These are phyloP conservation scores for Hemicentrotus pulcherrimus DNA, from an alignment of 35 echinoderm and acorn worm species.

Conservation along the genomic window DNA sequence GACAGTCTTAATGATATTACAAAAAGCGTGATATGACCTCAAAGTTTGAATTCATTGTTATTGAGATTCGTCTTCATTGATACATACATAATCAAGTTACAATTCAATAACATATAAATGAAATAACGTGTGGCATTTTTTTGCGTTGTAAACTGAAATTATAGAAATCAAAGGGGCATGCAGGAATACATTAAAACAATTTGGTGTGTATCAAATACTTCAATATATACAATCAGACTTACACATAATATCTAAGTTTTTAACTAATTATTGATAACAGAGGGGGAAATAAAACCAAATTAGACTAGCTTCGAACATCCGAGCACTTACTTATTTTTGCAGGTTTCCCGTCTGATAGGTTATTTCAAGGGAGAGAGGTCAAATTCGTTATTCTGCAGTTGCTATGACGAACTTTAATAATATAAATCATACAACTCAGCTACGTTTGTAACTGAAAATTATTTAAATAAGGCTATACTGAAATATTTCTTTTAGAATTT, in stretches of 20 bases:
- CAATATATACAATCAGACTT: not conserved
- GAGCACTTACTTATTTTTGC: slow-evolving; percentile 25
- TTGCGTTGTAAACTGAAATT: not conserved
- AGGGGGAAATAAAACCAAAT: not conserved
- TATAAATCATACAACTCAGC: not conserved
- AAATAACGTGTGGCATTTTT: not conserved
- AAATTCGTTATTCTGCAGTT: not conserved
- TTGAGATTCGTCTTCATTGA: not conserved
- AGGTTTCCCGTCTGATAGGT: not conserved
- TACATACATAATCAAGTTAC: not conserved
- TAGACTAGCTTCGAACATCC: not conserved
- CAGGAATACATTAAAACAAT: not conserved
- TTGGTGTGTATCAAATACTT: not conserved
- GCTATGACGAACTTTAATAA: not conserved
- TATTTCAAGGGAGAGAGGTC: not conserved
- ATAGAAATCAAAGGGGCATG: not conserved
- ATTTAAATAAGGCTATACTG: not conserved
- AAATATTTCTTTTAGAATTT: not conserved
- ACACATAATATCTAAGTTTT: not conserved
- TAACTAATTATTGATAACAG: not conserved
- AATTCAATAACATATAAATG: not conserved
- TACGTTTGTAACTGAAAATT: not conserved
- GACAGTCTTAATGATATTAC: too few species aligned
- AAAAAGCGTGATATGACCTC: too few species aligned
- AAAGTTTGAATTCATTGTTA: too few species aligned